Evolutionary conservation across 2,113 vertebrate species (phyloP).

Genomic region (Malurus elegans): DNA sequence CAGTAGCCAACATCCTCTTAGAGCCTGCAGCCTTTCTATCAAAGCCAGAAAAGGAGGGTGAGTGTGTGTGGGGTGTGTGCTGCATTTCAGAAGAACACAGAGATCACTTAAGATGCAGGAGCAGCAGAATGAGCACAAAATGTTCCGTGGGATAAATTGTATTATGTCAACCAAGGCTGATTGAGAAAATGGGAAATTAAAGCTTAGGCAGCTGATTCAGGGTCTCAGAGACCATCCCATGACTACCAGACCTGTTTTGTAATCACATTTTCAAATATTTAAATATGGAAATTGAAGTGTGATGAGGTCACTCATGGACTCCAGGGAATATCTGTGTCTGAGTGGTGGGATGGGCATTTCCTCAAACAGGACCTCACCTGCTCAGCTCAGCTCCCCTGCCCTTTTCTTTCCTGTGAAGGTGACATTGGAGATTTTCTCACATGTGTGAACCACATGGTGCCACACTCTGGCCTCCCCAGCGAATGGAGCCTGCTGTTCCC

Average conservation of each 20-base stretch:
- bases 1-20: background rate
- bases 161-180: background rate
- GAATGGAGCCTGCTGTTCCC: background rate
- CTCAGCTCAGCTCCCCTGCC: background rate
- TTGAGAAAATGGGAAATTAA: background rate
- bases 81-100: background rate
- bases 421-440: background rate
- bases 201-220: background rate
- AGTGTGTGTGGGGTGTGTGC: background rate
- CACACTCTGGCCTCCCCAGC: accelerated
- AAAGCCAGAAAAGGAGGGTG: background rate
- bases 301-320: background rate
- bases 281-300: background rate
- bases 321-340: background rate
- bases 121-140: background rate
- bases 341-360: background rate
- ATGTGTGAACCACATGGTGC: accelerated
- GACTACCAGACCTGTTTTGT: background rate
- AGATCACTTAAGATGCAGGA: background rate
- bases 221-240: background rate
- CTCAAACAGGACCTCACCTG: accelerated
- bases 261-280: background rate
- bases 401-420: background rate
- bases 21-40: background rate
- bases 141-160: background rate